Evolutionary conservation across 2,888 invertebrate genomes (phyloP).

Genomic region (Sphaerophoria taeniata): DNA sequence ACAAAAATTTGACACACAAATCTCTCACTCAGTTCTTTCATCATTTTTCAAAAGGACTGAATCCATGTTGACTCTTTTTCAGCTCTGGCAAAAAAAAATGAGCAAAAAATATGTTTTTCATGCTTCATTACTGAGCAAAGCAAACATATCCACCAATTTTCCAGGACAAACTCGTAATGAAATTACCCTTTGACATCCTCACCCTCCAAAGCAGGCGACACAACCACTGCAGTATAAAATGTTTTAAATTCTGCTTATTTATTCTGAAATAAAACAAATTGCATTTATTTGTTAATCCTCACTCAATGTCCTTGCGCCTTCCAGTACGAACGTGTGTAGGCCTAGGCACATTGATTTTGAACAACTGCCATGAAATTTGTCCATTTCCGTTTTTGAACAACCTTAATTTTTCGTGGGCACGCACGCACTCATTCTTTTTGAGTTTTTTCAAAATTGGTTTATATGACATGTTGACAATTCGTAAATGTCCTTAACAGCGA

Average conservation of each 20-base stretch:
- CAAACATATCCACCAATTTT: not conserved
- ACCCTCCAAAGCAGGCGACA: conserved; percentile 14
- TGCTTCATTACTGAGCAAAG: conserved; percentile 15
- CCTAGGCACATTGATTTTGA: conserved; percentile 37
- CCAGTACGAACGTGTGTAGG: not conserved
- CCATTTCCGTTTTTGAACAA: not conserved
- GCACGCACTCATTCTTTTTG: conserved; percentile 14
- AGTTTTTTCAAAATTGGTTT: conserved; percentile 33
- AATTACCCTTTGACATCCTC: conserved; percentile 60
- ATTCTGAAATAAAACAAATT: conserved; percentile 28
- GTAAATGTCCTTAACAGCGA: conserved; percentile 58
- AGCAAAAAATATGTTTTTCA: conserved; percentile 32
- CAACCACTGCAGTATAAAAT: conserved; percentile 35
- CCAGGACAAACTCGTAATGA: conserved; percentile 36
- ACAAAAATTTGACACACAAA: conserved; percentile 26
- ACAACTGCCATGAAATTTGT: conserved; percentile 51
- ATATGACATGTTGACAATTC: conserved; percentile 63
- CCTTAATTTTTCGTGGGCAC: conserved; percentile 52
- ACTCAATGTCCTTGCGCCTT: conserved; percentile 26
- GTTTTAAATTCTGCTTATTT: conserved; percentile 29
- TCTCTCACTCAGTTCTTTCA: not conserved
- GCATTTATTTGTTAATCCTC: conserved; percentile 45
- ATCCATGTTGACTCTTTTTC: conserved; percentile 54
- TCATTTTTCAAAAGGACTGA: conserved; percentile 11
- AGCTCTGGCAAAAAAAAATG: not conserved